Evolutionary conservation across 1,140 invertebrate species (phyloP).

Genomic region (Chironomus striatipennis): DNA sequence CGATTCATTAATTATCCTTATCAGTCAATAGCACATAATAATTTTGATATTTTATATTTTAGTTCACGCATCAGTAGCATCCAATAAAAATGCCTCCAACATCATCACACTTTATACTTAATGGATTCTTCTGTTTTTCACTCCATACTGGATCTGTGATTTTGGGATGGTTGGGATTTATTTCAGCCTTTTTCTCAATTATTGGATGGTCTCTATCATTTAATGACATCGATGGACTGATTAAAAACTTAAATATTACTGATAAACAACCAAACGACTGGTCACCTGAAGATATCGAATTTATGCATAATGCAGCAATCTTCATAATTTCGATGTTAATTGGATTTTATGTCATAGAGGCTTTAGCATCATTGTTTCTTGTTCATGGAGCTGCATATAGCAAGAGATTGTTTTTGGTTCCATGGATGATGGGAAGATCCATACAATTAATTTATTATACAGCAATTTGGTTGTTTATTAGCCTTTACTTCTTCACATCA

Average conservation of each 20-base stretch:
- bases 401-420: not conserved
- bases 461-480: not conserved
- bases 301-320: conserved; percentile 2
- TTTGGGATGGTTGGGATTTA: not conserved
- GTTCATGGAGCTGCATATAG: not conserved
- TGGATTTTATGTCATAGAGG: conserved; percentile 1
- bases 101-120: not conserved
- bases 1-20: no score
- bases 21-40: not conserved
- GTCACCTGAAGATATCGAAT: not conserved
- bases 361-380: not conserved
- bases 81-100: not conserved
- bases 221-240: not conserved
- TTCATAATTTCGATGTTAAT: conserved; percentile 1
- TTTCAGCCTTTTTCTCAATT: not conserved
- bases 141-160: not conserved
- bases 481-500: not conserved
- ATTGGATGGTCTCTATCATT: not conserved
- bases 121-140: conserved; percentile 2
- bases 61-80: not conserved
- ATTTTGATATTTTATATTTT: not conserved
- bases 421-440: not conserved
- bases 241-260: not conserved
- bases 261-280: not conserved
- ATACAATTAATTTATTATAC: not conserved